Conservation (phyloP, 2,113 vertebrate species). For the Onychostoma macrolepis region DNA sequence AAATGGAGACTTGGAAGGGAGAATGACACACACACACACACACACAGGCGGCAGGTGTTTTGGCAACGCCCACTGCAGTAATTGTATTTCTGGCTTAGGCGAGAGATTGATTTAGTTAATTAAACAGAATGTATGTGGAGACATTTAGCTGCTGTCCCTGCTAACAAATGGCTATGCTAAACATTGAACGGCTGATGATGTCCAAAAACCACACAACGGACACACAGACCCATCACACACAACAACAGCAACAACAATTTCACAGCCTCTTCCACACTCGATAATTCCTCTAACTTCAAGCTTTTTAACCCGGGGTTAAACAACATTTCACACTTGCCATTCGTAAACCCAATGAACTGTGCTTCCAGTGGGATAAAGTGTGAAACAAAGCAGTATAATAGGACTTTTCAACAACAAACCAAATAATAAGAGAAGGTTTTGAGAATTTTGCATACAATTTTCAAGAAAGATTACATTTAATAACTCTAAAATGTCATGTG, state of each 20-base stretch:
- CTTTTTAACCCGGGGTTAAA: conserved; percentile 4
- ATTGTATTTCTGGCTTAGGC: conserved; percentile 57
- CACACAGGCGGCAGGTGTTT: conserved; percentile 2
- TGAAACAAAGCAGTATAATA: not conserved
- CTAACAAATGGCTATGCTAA: conserved; percentile 48
- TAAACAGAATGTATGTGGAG: conserved; percentile 54
- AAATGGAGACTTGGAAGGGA: conserved; percentile 12
- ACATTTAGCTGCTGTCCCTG: conserved; percentile 36
- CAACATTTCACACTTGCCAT: not conserved
- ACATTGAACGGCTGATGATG: conserved; percentile 47
- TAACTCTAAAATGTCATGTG: not conserved
- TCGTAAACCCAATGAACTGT: not conserved
- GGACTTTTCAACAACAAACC: not conserved
- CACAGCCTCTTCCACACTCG: not conserved
- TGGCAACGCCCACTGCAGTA: conserved; percentile 42
- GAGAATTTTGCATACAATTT: not conserved
- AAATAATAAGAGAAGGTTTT: not conserved
- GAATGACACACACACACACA: conserved; percentile 7
- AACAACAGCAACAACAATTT: not conserved
- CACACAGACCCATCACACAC: not conserved
- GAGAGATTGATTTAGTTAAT: conserved; percentile 62
- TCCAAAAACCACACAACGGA: not conserved
- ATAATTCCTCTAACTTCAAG: not conserved
- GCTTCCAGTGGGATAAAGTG: not conserved
- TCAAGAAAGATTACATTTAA: not conserved